phyloP scores from a whole-genome alignment of 2,888 invertebrate genomes.

The Serrognathus titanus region DNA sequence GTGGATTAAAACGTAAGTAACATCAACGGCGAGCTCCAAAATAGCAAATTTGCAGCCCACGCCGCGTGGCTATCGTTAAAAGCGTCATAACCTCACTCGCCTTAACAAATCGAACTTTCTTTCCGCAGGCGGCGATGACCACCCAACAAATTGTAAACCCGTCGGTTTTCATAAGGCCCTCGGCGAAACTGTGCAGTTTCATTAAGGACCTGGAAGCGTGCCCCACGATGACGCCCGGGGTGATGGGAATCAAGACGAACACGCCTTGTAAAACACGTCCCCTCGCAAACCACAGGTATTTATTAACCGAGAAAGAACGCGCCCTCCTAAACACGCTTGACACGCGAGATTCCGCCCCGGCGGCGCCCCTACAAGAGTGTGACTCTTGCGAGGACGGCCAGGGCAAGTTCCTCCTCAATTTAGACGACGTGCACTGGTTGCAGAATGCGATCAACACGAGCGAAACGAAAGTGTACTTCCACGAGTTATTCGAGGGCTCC shows the following conservation, averaged over 20 bases:
- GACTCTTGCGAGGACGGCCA: slow-evolving; percentile 25
- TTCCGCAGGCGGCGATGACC: slow-evolving; percentile 43
- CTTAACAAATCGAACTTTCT: no score
- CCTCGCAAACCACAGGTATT: slow-evolving; percentile 25
- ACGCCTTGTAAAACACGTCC: slow-evolving; percentile 20
- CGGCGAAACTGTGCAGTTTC: slow-evolving; percentile 56
- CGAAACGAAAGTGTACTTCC: slow-evolving; percentile 58
- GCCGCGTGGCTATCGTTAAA: no score
- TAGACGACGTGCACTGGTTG: slow-evolving; percentile 65
- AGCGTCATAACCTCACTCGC: no score
- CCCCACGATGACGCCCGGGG: slow-evolving; percentile 50
- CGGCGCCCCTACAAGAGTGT: background rate
- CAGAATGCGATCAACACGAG: slow-evolving; percentile 53
- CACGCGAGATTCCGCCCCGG: slow-evolving; percentile 14
- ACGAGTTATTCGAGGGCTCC: slow-evolving; percentile 66
- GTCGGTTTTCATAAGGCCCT: slow-evolving; percentile 62
- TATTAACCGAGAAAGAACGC: slow-evolving; percentile 35
- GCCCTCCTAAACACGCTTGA: slow-evolving; percentile 34
- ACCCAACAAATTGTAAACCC: slow-evolving; percentile 62
- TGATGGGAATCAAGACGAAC: slow-evolving; percentile 29
- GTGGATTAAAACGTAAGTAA: no score
- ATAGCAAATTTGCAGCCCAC: no score
- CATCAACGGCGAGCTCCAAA: no score
- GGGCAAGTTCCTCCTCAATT: slow-evolving; percentile 44
- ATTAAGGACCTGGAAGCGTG: slow-evolving; percentile 51